Evolutionary conservation across 2,888 invertebrate genomes (phyloP).

Genomic region (Lasioglossum morio): DNA sequence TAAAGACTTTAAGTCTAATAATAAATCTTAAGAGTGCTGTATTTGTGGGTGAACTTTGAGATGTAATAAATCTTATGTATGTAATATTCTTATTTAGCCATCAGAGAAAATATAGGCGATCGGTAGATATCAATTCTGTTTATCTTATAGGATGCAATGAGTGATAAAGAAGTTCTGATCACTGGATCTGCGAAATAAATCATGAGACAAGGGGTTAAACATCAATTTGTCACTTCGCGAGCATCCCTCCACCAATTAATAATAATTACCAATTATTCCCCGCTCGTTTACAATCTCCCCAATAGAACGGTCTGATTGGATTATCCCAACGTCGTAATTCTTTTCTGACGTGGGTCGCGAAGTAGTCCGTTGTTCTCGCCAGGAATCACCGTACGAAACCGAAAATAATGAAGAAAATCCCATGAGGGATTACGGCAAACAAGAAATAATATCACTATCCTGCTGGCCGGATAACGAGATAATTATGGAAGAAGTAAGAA

Average conservation of each 20-base stretch:
- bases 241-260: not conserved
- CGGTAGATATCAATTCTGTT: not conserved
- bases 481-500: constrained; percentile 36
- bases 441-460: constrained; percentile 18
- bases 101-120: not conserved
- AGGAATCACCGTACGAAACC: not conserved
- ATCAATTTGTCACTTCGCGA: no score
- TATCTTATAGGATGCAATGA: not conserved
- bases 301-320: not conserved
- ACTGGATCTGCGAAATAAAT: not conserved
- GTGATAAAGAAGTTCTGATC: not conserved
- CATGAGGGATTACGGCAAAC: constrained; percentile 11
- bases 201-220: not conserved
- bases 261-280: not conserved
- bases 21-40: no score
- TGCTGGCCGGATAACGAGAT: not conserved
- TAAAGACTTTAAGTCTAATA: no score
- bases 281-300: not conserved
- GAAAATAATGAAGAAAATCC: not conserved
- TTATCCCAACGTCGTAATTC: not conserved
- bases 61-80: no score
- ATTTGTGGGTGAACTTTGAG: no score
- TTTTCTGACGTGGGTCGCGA: not conserved
- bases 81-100: not conserved
- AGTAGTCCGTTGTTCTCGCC: not conserved